phyloP scores from a whole-genome alignment of 2,888 invertebrate genomes.

The Onthophagus sagittarius region DNA sequence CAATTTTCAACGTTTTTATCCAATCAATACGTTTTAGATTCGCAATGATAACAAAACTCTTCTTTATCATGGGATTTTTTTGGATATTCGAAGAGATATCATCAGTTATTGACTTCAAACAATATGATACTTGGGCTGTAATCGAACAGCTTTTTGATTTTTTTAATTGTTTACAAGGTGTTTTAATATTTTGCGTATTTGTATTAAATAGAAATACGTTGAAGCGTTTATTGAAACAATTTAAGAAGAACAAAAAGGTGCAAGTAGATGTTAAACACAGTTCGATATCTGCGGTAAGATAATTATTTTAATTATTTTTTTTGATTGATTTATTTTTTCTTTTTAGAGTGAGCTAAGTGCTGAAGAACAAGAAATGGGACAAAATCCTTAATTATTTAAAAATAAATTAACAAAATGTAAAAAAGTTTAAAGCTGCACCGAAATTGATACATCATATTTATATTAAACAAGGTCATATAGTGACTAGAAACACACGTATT shows the following conservation, averaged over 20 bases:
- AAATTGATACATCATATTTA: neutral
- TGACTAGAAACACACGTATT: neutral
- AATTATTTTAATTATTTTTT: neutral
- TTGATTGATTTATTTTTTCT: neutral
- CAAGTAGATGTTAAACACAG: neutral
- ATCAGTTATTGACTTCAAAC: constrained; percentile 7
- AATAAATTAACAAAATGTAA: neutral
- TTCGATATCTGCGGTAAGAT: neutral
- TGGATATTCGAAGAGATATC: constrained; percentile 13
- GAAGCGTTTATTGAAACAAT: neutral
- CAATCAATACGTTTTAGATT: constrained; percentile 1
- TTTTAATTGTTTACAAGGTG: constrained; percentile 14
- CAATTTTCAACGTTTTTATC: neutral
- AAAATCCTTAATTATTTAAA: neutral
- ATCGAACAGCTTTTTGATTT: constrained; percentile 11
- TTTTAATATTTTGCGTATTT: constrained; percentile 2
- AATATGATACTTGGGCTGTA: neutral
- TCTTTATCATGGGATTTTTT: constrained; percentile 14
- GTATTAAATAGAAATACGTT: neutral
- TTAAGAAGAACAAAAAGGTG: neutral
- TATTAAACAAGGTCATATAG: neutral
- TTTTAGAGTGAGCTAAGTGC: neutral
- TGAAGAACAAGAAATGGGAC: neutral
- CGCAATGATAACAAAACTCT: neutral
- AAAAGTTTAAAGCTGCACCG: neutral